A percentile compares a stretch with the other conserved stretches of the same genome.
Conservation (phyloP, 2,797 vertebrate species). For the Urophycis tenuis region DNA sequence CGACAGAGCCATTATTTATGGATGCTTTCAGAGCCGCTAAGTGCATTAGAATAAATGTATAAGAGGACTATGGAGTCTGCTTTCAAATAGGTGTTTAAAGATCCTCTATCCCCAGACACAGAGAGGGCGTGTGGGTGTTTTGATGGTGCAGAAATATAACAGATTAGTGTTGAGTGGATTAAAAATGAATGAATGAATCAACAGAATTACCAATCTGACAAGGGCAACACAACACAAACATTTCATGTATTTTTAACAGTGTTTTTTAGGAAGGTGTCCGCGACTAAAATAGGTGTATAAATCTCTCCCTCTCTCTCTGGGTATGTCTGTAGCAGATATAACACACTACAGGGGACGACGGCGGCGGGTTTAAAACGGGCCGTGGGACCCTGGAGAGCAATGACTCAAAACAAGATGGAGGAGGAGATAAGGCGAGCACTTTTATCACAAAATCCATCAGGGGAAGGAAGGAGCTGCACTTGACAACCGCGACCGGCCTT, state of each 20-base stretch:
- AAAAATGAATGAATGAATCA: background rate
- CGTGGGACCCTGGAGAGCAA: conserved; percentile 34
- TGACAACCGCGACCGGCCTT: conserved; percentile 38
- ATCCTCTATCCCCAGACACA: conserved; percentile 33
- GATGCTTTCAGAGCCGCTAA: conserved; percentile 65
- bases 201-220: background rate
- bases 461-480: conserved; percentile 25
- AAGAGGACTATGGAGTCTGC: conserved; percentile 39
- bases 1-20: conserved; percentile 74
- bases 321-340: background rate
- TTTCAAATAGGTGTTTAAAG: conserved; percentile 59
- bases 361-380: background rate
- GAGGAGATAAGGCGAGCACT: conserved; percentile 48
- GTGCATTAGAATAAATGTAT: conserved; percentile 65
- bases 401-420: conserved; percentile 58
- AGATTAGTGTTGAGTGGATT: background rate
- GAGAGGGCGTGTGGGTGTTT: conserved; percentile 35
- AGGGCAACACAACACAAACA: background rate
- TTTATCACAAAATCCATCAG: conserved; percentile 45
- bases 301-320: background rate
- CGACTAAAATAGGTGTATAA: background rate
- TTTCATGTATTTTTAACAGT: background rate
- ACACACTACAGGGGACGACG: background rate
- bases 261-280: background rate
- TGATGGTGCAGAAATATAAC: conserved; percentile 52